Evolutionary conservation across 2,113 vertebrate genomes (phyloP).

Genomic region (Mobula birostris): DNA sequence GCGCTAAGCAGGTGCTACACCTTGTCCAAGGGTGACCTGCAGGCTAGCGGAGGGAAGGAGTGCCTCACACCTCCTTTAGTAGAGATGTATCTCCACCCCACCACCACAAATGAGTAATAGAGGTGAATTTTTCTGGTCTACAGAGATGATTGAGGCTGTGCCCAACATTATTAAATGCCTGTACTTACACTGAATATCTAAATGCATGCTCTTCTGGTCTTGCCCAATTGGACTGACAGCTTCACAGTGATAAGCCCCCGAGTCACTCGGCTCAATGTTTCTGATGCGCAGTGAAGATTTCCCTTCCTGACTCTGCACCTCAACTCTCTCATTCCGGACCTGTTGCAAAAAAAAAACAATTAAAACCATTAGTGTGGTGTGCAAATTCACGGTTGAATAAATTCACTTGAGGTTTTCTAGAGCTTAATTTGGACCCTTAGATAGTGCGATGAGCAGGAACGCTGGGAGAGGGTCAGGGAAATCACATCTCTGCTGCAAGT

Average conservation of each 20-base stretch:
- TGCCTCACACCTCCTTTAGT: too few relatives aligned
- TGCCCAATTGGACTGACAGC: slow-evolving; percentile 92
- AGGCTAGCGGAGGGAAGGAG: too few relatives aligned
- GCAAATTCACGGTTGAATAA: not conserved
- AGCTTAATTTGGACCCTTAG: not conserved
- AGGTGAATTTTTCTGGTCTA: not conserved
- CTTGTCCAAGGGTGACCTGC: too few relatives aligned
- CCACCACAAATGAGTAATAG: too few relatives aligned
- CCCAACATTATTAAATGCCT: not conserved
- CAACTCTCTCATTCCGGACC: slow-evolving; percentile 83
- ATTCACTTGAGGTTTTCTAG: not conserved
- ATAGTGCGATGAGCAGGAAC: too few relatives aligned
- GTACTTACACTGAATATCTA: slow-evolving; percentile 91
- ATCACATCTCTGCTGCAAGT: not conserved
- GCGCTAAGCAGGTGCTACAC: too few relatives aligned
- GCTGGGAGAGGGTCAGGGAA: not conserved
- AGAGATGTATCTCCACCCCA: too few relatives aligned
- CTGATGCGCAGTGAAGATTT: slow-evolving; percentile 83
- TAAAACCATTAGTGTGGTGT: not conserved
- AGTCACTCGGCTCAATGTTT: slow-evolving; percentile 75
- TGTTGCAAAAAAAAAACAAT: slow-evolving; percentile 45
- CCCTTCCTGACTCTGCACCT: slow-evolving; percentile 77
- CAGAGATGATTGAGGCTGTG: not conserved
- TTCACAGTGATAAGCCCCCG: slow-evolving; percentile 92
- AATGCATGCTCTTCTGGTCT: slow-evolving; percentile 95